Percentiles rank a stretch among this genome's conserved stretches.
phyloP scores from a whole-genome alignment of 1,140 invertebrate genomes.

The Diploscapter pachys region DNA sequence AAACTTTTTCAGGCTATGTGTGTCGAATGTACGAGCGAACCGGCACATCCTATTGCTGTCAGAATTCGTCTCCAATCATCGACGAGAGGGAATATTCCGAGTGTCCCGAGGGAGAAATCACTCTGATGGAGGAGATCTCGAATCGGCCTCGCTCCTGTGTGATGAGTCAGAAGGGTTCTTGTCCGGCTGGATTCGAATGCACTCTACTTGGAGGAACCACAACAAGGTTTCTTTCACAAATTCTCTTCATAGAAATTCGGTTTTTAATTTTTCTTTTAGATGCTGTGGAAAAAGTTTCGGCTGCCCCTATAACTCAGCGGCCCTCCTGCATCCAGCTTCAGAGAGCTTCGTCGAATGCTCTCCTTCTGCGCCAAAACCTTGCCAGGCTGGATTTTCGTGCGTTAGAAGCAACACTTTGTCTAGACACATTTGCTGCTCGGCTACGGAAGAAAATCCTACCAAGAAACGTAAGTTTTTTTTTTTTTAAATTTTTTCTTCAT shows the following conservation, averaged over 20 bases:
- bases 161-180: constrained; percentile 38
- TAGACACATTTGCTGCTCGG: constrained; percentile 39
- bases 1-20: constrained; percentile 47
- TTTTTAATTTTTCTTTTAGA: background rate
- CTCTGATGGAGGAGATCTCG: constrained; percentile 42
- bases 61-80: constrained; percentile 30
- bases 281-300: constrained; percentile 57
- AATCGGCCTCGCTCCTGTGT: constrained; percentile 52
- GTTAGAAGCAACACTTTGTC: constrained; percentile 24
- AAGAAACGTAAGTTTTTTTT: background rate
- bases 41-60: constrained; percentile 58
- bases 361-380: constrained; percentile 38
- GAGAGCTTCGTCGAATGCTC: constrained; percentile 51
- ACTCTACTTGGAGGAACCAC: constrained; percentile 54
- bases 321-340: constrained; percentile 51
- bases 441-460: constrained; percentile 22
- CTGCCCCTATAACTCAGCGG: constrained; percentile 57
- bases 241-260: background rate
- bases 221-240: constrained; percentile 26
- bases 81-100: constrained; percentile 6
- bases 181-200: constrained; percentile 55
- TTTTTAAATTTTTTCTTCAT: constrained; percentile 2
- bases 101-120: constrained; percentile 22
- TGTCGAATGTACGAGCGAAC: constrained; percentile 54
- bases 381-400: constrained; percentile 43